Evolutionary conservation across 2,888 invertebrate genomes (phyloP), one percentile per base, ranked within the genome.

Genomic region (Meghimatium bilineatum): DNA sequence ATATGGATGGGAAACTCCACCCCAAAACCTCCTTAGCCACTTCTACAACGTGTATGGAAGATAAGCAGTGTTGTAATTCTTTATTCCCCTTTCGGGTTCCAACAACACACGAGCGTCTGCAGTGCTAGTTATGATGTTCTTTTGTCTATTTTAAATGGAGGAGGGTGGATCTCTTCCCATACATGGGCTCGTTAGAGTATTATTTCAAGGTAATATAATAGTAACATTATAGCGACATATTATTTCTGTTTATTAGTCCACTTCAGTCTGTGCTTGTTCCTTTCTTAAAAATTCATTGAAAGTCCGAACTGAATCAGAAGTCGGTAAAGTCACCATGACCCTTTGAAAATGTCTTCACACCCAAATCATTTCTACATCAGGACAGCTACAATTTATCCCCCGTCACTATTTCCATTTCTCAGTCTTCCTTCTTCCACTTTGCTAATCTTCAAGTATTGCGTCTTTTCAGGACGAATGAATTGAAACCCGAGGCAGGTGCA

Each of bases 401-500:
- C 14, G 6, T 72, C 44, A 44, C n/a, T 26, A 0, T 29, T 26
- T 44, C 38, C 38, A 29, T 29, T 17, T 44, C 72, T 74, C 32
- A 17, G 0, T 23, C 56, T 71, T 72, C 49, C 34, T 71, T 26
- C 14, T 36, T 10, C 26, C 12, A 23, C 74, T 52, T 32, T 52
- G 20, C n/a, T 2, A 74, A 32, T 32, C 74, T 44, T 52, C 32
- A 29, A 32, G 34, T 23, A 32, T 52, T 60, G 36, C 63, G 63
- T 66, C 66, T 26, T n/a, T 78, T 44, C 67, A 78, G 29, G 23
- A n/a, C 12, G 78, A 29, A n/a, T 29, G 36, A 78, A 78, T 32
- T 26, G 78, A 63, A 38, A 66, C 44, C 34, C 32, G 44, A 44
- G 44, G 80, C 80, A 80, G 71, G 80, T 80, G 80, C 36, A 56